These are phyloP conservation scores for Scaptomyza cyrtandrae DNA, from an alignment of 2,888 invertebrate species.

Conservation along the genomic window DNA sequence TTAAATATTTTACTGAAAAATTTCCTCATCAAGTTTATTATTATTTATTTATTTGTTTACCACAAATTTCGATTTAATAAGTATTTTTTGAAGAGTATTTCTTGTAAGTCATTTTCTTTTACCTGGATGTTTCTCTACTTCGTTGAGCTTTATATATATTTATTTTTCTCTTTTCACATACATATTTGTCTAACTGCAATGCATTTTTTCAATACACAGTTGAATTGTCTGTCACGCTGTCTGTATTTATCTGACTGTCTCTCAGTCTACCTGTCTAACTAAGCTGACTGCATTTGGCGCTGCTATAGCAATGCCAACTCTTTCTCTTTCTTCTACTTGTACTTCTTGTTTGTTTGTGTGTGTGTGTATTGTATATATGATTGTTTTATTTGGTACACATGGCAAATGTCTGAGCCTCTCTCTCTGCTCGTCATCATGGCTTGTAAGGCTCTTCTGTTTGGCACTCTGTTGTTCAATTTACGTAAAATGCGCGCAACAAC, in stretches of 20 bases:
- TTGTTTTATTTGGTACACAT: conserved; percentile 47
- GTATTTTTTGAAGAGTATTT: conserved; percentile 2
- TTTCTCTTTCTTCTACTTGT: conserved; percentile 8
- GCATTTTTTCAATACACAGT: conserved; percentile 69
- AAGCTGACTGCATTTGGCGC: conserved; percentile 65
- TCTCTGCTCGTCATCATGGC: conserved; percentile 9
- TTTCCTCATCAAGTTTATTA: no score
- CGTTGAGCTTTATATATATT: conserved; percentile 6
- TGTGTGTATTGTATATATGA: conserved; percentile 8
- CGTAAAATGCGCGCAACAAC: conserved; percentile 69
- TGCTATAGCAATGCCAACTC: conserved; percentile 48
- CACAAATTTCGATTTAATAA: no score
- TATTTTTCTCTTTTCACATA: conserved; percentile 29
- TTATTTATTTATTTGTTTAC: no score
- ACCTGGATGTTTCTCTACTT: neutral
- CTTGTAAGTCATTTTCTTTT: neutral
- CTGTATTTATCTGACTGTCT: neutral
- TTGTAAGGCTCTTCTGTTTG: conserved; percentile 49
- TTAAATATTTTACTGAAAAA: no score
- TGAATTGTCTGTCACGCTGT: conserved; percentile 4
- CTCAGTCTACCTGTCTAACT: conserved; percentile 33
- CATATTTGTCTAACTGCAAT: conserved; percentile 59
- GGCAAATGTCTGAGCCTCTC: conserved; percentile 34
- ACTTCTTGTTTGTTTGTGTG: neutral
- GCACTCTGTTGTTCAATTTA: conserved; percentile 74